Conservation (phyloP, 1,140 invertebrate genomes). For the Drosophila sp. region DNA sequence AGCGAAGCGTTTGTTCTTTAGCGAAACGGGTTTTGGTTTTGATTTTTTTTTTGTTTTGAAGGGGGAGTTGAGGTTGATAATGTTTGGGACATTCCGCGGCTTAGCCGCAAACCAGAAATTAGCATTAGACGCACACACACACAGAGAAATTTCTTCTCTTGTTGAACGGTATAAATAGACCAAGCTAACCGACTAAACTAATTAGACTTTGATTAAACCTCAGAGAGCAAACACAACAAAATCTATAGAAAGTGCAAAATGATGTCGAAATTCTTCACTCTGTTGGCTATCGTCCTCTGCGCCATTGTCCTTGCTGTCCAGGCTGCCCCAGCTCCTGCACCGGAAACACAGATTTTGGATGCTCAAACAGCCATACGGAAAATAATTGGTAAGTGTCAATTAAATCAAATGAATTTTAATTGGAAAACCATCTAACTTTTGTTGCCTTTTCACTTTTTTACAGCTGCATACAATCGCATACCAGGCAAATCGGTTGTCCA, state of each 20-base stretch:
- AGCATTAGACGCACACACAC: conserved; percentile 16
- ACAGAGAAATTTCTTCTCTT: conserved; percentile 50
- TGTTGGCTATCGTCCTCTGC: conserved; percentile 42
- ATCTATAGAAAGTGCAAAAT: conserved; percentile 4
- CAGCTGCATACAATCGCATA: conserved; percentile 66
- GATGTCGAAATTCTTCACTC: conserved; percentile 58
- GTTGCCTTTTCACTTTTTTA: not conserved
- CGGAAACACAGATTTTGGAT: conserved; percentile 50
- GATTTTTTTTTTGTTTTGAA: not conserved
- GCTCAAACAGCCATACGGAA: conserved; percentile 67
- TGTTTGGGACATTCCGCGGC: conserved; percentile 42
- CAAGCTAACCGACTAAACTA: conserved; percentile 34
- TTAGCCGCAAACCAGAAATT: conserved; percentile 35
- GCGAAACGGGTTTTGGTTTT: conserved; percentile 66
- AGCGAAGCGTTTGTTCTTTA: conserved; percentile 63
- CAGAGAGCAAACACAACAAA: conserved; percentile 37
- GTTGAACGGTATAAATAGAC: conserved; percentile 63
- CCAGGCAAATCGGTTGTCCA: conserved; percentile 62
- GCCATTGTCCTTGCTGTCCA: conserved; percentile 42
- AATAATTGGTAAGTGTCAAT: conserved; percentile 60
- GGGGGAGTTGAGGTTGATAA: not conserved
- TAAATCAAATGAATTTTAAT: not conserved
- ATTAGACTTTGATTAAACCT: conserved; percentile 55
- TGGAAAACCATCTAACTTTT: too few relatives aligned
- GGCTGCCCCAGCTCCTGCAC: conserved; percentile 53